Percentiles rank a stretch among this genome's conserved stretches.
Evolutionary conservation across 2,113 vertebrate species (phyloP).

Genomic region (Romanogobio albipinnatus): DNA sequence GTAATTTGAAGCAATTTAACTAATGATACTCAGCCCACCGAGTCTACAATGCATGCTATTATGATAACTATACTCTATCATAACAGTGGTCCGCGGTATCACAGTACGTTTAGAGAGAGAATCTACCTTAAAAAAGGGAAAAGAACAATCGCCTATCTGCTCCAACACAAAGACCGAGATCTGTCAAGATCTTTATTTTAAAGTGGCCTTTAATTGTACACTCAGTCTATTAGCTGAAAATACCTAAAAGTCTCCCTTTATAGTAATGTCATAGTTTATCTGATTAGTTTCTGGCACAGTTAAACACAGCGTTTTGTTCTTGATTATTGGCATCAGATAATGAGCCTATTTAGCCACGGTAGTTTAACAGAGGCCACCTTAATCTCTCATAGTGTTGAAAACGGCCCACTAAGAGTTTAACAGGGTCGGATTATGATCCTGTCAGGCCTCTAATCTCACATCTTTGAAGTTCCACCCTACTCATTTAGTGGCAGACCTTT

Average conservation of each 20-base stretch:
- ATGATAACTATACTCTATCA: slow-evolving; percentile 22
- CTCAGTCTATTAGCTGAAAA: slow-evolving; percentile 53
- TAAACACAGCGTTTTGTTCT: slow-evolving; percentile 47
- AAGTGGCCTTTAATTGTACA: slow-evolving; percentile 48
- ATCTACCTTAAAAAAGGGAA: background rate
- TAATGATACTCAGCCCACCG: slow-evolving; percentile 20
- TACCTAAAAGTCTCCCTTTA: slow-evolving; percentile 32
- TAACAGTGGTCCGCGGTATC: background rate
- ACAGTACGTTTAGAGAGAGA: background rate
- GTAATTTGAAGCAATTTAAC: slow-evolving; percentile 28
- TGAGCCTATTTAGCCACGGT: slow-evolving; percentile 28
- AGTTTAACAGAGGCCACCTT: slow-evolving; percentile 34
- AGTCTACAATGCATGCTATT: slow-evolving; percentile 30
- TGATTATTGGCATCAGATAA: slow-evolving; percentile 47
- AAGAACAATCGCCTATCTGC: slow-evolving; percentile 32
- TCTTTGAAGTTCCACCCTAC: background rate
- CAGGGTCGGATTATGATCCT: slow-evolving; percentile 1
- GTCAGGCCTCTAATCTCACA: slow-evolving; percentile 2
- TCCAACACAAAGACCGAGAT: slow-evolving; percentile 23
- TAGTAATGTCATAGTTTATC: slow-evolving; percentile 53
- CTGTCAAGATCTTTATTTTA: slow-evolving; percentile 49
- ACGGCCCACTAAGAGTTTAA: background rate
- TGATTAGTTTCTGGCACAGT: slow-evolving; percentile 45
- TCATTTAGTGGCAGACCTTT: background rate
- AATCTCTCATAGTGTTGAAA: slow-evolving; percentile 17